Evolutionary conservation across 2,113 vertebrate species (phyloP), one percentile per base, ranked within the genome.

Genomic region (Spheniscus mendiculus): DNA sequence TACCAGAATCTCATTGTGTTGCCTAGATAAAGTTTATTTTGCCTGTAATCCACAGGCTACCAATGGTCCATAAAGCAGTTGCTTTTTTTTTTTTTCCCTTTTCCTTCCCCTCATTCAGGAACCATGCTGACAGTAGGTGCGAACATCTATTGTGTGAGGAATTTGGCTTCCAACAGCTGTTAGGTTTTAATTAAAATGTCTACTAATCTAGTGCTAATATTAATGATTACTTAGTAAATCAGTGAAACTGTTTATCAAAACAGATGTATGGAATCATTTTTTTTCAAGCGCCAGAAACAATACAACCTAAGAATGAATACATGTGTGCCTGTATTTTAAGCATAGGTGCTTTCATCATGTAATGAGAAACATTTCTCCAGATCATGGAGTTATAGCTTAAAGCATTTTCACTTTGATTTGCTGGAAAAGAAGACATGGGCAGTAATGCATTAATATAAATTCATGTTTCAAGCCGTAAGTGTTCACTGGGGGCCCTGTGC

Each of bases 1-100:
- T 82, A 79, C 70, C 27, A 77, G 87, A 87, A 47, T 58, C 67
- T 83, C 67, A 42, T 66, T 92, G 67, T 89, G 69, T 73, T 96
- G 83, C 61, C 71, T 66, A 55, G 91, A 92, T 70, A 45, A 92
- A 83, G 38, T 90, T 88, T 83, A 87, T 92, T 94, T 92, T 92
- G 86, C 55, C 32, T 78, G 42, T 90, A 86, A 83, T 83, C n/a
- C 27, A 29, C 58, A 50, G 40, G 18, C 79, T 90, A 49, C 71
- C 69, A 86, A 90, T 9, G 40, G 27, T 77, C 1, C 0, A 53
- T 53, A 70, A 83, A 72, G 58, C 74, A 59, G 44, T 67, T 34
- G 47, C 27, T 12, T 55, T 36, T 63, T 27, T 44, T 49, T 16
- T 55, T 49, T 34, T 16, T 49, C 30, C 29, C 44, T 69, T n/a